Conservation (phyloP, 2,113 vertebrate species). For the Tragulus kanchil region DNA sequence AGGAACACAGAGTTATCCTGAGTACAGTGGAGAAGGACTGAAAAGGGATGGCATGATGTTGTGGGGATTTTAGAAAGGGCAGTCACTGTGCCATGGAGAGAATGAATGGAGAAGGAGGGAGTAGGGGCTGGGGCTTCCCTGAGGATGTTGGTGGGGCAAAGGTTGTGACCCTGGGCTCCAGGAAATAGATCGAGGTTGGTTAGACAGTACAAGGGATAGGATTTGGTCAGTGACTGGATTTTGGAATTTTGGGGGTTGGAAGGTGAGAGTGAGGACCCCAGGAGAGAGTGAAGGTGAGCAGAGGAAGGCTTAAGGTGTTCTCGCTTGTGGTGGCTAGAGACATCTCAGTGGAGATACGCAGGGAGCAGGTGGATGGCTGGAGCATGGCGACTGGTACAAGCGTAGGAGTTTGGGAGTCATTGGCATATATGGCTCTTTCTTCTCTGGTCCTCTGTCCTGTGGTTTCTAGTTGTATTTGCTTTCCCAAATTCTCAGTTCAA, state of each 20-base stretch:
- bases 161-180: background rate
- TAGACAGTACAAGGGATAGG: background rate
- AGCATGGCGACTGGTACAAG: background rate
- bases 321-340: background rate
- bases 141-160: background rate
- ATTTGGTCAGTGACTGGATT: background rate
- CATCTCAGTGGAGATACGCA: background rate
- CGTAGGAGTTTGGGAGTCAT: background rate
- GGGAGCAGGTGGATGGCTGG: background rate
- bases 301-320: background rate
- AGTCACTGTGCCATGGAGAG: background rate
- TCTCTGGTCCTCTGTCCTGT: background rate
- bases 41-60: background rate
- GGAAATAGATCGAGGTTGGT: background rate
- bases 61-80: background rate
- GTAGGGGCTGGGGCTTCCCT: background rate
- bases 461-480: background rate
- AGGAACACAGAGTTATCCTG: background rate
- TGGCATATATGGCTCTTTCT: rapidly evolving
- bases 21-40: background rate
- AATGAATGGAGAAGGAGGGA: background rate
- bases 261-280: background rate
- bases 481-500: background rate
- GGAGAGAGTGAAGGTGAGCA: background rate
- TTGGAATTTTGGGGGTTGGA: too few species aligned